These are phyloP conservation scores for Tinea pellionella DNA, from an alignment of 2,888 invertebrate species.

Conservation along the genomic window DNA sequence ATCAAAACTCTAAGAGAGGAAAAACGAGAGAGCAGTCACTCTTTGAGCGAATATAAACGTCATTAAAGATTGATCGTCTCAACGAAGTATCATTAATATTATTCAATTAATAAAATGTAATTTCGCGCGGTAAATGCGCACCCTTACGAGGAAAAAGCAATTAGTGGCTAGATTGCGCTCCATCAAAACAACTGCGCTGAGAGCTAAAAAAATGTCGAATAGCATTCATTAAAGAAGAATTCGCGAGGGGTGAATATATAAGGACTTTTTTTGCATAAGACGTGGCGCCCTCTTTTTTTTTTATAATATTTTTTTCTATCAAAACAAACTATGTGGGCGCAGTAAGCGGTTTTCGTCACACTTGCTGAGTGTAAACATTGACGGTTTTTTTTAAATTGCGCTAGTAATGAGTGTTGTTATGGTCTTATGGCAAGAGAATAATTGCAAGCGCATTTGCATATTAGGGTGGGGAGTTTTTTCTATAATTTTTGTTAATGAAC, in stretches of 20 bases:
- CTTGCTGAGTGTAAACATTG: conserved; percentile 51
- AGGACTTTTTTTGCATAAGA: conserved; percentile 69
- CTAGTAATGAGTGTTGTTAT: conserved; percentile 64
- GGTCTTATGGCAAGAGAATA: conserved; percentile 62
- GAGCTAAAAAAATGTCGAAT: conserved; percentile 49
- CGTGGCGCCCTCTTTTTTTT: conserved; percentile 57
- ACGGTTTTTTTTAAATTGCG: conserved; percentile 64
- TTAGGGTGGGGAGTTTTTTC: conserved; percentile 53
- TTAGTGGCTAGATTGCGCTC: conserved; percentile 70
- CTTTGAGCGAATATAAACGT: conserved; percentile 62
- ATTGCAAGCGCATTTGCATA: conserved; percentile 63
- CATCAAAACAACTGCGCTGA: conserved; percentile 68
- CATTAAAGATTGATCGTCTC: conserved; percentile 65
- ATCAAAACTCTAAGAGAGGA: conserved; percentile 36
- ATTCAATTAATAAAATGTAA: conserved; percentile 70
- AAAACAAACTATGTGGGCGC: conserved; percentile 66
- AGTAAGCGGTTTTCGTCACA: conserved; percentile 67
- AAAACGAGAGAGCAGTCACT: conserved; percentile 48
- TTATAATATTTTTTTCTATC: conserved; percentile 42
- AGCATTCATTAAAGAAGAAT: conserved; percentile 66
- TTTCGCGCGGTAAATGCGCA: conserved; percentile 54
- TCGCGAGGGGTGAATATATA: conserved; percentile 68
- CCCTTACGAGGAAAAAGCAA: conserved; percentile 67
- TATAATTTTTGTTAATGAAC: conserved; percentile 48
- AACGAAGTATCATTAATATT: conserved; percentile 68